phyloP scores from a whole-genome alignment of 2,888 invertebrate genomes.

The Leptothorax acervorum region DNA sequence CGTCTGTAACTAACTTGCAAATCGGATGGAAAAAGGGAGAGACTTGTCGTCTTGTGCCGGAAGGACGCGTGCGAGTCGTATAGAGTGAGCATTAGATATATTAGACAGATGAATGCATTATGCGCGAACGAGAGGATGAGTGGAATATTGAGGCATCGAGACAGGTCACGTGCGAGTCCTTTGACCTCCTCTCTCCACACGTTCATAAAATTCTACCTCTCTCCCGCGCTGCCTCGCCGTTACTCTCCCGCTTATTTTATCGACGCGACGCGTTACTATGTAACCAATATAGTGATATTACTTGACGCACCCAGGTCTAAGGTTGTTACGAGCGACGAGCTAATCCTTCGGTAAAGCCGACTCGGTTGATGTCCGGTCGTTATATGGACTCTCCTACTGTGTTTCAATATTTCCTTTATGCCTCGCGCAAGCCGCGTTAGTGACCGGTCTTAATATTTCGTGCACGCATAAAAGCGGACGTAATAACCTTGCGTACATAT shows the following conservation, averaged over 20 bases:
- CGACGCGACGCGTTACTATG: constrained; percentile 22
- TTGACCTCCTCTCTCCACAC: constrained; percentile 10
- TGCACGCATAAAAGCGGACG: constrained; percentile 61
- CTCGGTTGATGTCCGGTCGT: constrained; percentile 57
- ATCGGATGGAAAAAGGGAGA: constrained; percentile 70
- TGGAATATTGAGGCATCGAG: constrained; percentile 12
- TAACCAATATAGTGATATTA: constrained; percentile 48
- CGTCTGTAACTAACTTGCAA: constrained; percentile 76
- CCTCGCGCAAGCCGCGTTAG: constrained; percentile 60
- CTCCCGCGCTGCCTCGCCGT: background rate
- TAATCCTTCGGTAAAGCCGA: constrained; percentile 62
- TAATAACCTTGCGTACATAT: constrained; percentile 61
- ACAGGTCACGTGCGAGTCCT: constrained; percentile 13
- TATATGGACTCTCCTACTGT: constrained; percentile 67
- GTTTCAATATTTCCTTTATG: constrained; percentile 71
- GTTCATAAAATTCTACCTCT: constrained; percentile 27
- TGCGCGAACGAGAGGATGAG: constrained; percentile 28
- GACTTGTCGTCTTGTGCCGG: constrained; percentile 67
- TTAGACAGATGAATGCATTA: constrained; percentile 64
- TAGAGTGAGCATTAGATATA: constrained; percentile 70
- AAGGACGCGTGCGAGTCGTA: constrained; percentile 50
- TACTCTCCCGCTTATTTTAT: constrained; percentile 29
- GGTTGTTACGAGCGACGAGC: constrained; percentile 54
- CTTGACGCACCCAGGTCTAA: constrained; percentile 55
- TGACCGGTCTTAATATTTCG: constrained; percentile 68